Conservation (phyloP, 2,797 vertebrate genomes). For the Poecilia velifera region DNA sequence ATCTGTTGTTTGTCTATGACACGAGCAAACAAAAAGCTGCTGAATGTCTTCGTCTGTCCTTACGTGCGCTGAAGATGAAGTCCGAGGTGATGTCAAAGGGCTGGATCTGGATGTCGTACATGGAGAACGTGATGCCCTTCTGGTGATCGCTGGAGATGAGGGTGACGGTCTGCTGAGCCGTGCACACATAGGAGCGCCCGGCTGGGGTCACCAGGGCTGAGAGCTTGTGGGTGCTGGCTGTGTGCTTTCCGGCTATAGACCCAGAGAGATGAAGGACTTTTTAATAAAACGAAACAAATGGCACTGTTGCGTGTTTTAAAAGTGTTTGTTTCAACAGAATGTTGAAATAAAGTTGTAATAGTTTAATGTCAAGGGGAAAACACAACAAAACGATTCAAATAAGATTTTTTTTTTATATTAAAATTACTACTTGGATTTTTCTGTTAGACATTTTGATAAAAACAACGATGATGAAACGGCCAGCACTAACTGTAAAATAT, state of each 20-base stretch:
- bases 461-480: too few species aligned
- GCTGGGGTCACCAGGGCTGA: conserved; percentile 92
- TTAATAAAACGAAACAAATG: not conserved
- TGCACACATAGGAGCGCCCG: conserved; percentile 89
- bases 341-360: not conserved
- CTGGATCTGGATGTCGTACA: conserved; percentile 93
- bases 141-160: conserved; percentile 93
- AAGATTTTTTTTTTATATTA: not conserved
- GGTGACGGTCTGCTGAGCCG: conserved; percentile 90
- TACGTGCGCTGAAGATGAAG: conserved; percentile 97
- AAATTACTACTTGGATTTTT: not conserved
- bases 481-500: not conserved
- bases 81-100: conserved; percentile 94
- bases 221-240: conserved; percentile 87
- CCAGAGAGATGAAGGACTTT: not conserved
- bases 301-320: not conserved
- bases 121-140: conserved; percentile 88
- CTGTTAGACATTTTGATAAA: not conserved
- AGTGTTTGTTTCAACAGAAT: not conserved
- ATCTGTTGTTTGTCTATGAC: conserved; percentile 8
- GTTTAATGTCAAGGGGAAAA: not conserved
- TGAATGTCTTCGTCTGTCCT: conserved; percentile 25
- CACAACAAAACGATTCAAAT: not conserved
- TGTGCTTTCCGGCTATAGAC: conserved; percentile 89
- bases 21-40: conserved; percentile 3